Base-by-base conservation (phyloP, 1,140 invertebrate genomes). In the Ostrea edulis region DNA sequence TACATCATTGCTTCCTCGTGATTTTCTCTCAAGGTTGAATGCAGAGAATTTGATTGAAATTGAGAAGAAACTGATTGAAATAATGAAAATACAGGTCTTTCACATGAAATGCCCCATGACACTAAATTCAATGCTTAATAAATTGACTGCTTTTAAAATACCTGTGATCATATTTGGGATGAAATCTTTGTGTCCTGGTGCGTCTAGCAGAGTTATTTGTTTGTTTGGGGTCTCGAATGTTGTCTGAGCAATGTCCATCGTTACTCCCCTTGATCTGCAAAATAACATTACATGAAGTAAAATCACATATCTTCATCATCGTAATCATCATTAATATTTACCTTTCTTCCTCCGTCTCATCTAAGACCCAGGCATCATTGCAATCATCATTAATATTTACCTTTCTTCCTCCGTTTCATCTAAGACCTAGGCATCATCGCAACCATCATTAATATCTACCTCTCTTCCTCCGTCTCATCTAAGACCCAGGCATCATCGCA, bases 381-480 rank as follows among this genome's bases (percentile, higher is more conserved):
- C 35, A 86, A 58, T 62, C 12, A 62, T 3, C 20, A 20, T 22
- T 9, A 52, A 44, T n/a, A 54, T 2, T 54, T 58, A 97, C 96
- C 99, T 96, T 95, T 99, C 99, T 95, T 99, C 99, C 11, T 98
- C 98, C 89, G 98, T 99, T 96, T 99, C 98, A 96, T 99, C 99
- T n/a, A 99, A 95, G 12, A 99, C 98, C 99, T 99, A 99, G 20
- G 99, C 99, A 96, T 98, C 35, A 44, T 44, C 35, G 5, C 35
- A 86, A 58, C 20, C 12, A 62, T 3, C 20, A 20, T 22, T 9
- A 52, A 44, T n/a, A 54, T 2, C 35, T 58, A 97, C 96, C 99
- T 96, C 95, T 99, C 99, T 95, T 99, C 99, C 11, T 98, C 98
- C 89, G 98, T 99, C 96, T 99, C 98, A 96, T 99, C 99, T n/a